A percentile compares a stretch with the other conserved stretches of the same genome.
phyloP scores from a whole-genome alignment of 2,797 vertebrate species.

The Semaprochilodus insignis region DNA sequence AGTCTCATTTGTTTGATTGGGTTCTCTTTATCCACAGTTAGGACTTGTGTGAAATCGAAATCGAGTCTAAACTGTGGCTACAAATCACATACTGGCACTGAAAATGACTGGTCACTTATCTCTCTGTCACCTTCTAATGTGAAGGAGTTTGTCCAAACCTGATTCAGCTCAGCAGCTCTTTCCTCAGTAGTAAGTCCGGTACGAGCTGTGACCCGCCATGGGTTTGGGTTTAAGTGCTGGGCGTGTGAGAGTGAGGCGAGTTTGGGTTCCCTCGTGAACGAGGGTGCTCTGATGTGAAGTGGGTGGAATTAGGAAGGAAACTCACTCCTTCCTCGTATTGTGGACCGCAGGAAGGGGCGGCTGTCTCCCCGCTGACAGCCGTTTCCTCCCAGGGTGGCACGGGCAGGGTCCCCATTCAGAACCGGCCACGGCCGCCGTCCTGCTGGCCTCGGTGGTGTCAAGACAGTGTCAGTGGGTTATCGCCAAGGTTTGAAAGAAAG shows the following conservation, averaged over 20 bases:
- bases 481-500: neutral
- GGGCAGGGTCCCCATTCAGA: conserved; percentile 18
- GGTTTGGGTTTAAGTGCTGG: neutral
- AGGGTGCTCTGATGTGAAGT: conserved; percentile 34
- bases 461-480: conserved; percentile 38
- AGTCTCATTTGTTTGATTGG: no score
- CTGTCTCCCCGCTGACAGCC: conserved; percentile 79
- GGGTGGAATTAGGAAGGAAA: conserved; percentile 77
- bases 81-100: no score
- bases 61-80: no score
- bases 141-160: no score
- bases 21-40: no score
- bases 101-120: no score
- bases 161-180: neutral
- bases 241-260: conserved; percentile 30
- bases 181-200: neutral
- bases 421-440: conserved; percentile 5
- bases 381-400: conserved; percentile 78
- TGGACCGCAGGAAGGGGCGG: conserved; percentile 86
- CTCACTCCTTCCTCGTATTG: conserved; percentile 93
- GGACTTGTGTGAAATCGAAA: no score
- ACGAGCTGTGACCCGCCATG: neutral
- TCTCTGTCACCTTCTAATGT: no score
- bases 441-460: conserved; percentile 24
- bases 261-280: conserved; percentile 27